Base-by-base conservation (phyloP, 2,113 vertebrate species). In the Oenanthe melanoleuca region DNA sequence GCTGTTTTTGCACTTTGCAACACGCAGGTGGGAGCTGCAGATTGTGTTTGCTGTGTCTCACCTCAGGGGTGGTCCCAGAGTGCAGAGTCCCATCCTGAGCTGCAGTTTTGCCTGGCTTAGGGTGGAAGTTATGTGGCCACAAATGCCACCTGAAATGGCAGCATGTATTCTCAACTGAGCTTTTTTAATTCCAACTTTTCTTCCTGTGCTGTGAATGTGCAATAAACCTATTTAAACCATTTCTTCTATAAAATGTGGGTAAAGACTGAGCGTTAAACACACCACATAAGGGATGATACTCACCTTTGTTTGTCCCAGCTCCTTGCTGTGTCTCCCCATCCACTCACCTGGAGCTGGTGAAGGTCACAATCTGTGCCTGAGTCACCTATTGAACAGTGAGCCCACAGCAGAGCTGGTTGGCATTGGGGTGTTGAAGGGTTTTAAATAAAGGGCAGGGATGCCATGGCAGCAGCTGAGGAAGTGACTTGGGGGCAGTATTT, bases 1-100 rank as follows among this genome's bases (percentile, higher is more conserved):
- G 60, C 64, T 77, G 85, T 31, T 96, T 93, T 96, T 88, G 90
- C 88, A 94, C 88, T 93, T 96, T 77, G 57, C 60, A 90, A 80
- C 88, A 38, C 89, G 78, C 92, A 95, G 29, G 81, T 64, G 93
- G 93, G 95, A 95, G 4, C 94, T 65, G 92, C 3, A 4, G 64
- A 38, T 95, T 44, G 18, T 87, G 81, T 93, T 77, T 90, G 37
- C 40, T 40, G 0, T 64, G 52, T 96, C 86, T 96, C 85, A 61
- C 88, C 79, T 92, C 71, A 33, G 75, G 44, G 67, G 37, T 57
- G 65, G 64, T 40, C 12, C n/a, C 56, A 42, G 67, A 59, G 45
- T 28, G 50, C 67, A 28, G 12, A 59, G 49, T 67, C 71, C 31
- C 44, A 49, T 38, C 50, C 67, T 66, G 14, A 37, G 52, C 7